Evolutionary conservation across 2,888 invertebrate genomes (phyloP).

Genomic region (Tetanocera ferruginea): DNA sequence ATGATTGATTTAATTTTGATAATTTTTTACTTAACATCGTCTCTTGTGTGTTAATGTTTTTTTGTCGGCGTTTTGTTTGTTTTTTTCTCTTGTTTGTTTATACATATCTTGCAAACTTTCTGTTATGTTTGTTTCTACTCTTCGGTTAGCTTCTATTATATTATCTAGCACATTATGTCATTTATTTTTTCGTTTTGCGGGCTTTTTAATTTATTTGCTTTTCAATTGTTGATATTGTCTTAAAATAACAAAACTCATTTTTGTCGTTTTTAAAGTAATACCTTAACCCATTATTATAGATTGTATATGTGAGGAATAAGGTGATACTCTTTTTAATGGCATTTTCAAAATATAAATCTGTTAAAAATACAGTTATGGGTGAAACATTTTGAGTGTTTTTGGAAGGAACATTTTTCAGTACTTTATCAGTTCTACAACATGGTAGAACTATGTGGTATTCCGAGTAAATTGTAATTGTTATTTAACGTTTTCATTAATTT

Average conservation of each 20-base stretch:
- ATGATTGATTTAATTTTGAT: neutral
- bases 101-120: constrained; percentile 29
- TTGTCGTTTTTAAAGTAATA: too few relatives aligned
- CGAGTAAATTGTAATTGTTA: too few relatives aligned
- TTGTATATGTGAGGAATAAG: too few relatives aligned
- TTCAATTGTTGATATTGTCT: neutral
- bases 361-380: too few relatives aligned
- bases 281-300: too few relatives aligned
- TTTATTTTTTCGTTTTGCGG: constrained; percentile 17
- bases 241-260: neutral
- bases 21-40: neutral
- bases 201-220: constrained; percentile 36
- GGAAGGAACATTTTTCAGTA: too few relatives aligned
- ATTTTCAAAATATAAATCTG: too few relatives aligned
- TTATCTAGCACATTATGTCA: constrained; percentile 11
- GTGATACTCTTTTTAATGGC: too few relatives aligned
- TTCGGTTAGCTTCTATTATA: neutral
- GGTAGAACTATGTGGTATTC: too few relatives aligned
- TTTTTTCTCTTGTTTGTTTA: constrained; percentile 24
- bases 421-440: too few relatives aligned
- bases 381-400: too few relatives aligned
- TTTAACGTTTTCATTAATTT: too few relatives aligned
- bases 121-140: neutral
- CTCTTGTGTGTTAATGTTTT: neutral
- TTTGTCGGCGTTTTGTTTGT: neutral